phyloP scores from a whole-genome alignment of 2,113 vertebrate genomes.

The Meriones unguiculatus region DNA sequence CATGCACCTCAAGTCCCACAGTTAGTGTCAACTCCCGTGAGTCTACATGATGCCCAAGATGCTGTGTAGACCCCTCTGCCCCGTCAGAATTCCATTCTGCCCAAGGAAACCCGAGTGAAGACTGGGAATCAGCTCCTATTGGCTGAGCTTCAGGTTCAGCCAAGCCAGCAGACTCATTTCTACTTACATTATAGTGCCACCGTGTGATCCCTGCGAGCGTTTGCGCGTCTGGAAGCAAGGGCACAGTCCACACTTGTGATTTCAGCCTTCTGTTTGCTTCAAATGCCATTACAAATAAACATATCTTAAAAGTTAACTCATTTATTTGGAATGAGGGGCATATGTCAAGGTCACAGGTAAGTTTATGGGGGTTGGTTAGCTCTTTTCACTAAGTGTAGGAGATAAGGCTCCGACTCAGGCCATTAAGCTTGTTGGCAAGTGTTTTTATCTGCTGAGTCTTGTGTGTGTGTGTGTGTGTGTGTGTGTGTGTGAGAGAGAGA shows the following conservation, averaged over 20 bases:
- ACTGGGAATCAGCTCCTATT: accelerated
- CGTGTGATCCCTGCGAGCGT: background rate
- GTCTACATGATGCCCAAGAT: background rate
- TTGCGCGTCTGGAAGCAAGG: background rate
- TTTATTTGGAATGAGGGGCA: background rate
- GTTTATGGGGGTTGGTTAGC: background rate
- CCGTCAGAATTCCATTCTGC: background rate
- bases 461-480: background rate
- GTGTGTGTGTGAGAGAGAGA: background rate
- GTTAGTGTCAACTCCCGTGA: background rate
- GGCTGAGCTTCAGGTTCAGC: background rate
- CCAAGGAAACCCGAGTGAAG: background rate
- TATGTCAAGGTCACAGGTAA: background rate
- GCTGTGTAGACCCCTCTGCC: too few species aligned
- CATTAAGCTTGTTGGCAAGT: background rate
- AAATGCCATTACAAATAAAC: background rate
- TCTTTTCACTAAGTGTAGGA: background rate
- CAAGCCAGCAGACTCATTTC: accelerated
- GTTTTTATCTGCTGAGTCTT: background rate
- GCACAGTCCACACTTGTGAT: accelerated
- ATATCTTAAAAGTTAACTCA: background rate
- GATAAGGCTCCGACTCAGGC: background rate
- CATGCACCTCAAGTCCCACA: background rate
- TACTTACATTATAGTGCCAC: conserved; percentile 62
- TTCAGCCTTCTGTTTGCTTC: background rate